Conservation (phyloP, 2,888 invertebrate genomes). For the Drosophila birchii region DNA sequence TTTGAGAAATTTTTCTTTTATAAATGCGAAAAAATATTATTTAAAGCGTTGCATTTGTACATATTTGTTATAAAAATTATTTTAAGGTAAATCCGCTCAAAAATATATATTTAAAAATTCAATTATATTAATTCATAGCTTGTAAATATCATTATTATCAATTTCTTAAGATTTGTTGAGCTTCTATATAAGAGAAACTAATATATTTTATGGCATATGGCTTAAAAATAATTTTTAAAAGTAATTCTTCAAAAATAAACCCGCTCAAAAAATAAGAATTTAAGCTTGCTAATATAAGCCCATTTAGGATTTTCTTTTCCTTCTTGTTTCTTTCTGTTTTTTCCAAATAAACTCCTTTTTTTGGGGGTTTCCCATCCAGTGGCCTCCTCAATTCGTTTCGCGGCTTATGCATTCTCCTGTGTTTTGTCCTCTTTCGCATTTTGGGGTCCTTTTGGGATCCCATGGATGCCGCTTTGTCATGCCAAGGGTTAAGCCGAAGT, state of each 20-base stretch:
- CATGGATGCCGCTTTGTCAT: constrained; percentile 37
- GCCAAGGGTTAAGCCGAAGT: constrained; percentile 40
- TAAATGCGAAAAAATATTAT: too few species aligned
- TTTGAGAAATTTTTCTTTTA: too few species aligned
- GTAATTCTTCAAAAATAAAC: constrained; percentile 1
- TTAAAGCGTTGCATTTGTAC: too few species aligned
- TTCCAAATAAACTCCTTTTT: constrained; percentile 17
- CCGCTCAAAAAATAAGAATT: not conserved
- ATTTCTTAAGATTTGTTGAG: not conserved
- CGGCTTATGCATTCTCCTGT: constrained; percentile 46
- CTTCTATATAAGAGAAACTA: not conserved
- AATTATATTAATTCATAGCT: too few species aligned
- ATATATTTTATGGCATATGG: not conserved
- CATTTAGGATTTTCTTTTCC: constrained; percentile 3
- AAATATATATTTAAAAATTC: too few species aligned
- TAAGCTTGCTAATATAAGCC: constrained; percentile 12
- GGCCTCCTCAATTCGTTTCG: constrained; percentile 45
- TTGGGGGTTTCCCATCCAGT: constrained; percentile 9
- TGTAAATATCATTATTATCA: too few species aligned
- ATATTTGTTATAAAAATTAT: too few species aligned
- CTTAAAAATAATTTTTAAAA: not conserved
- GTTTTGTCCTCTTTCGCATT: constrained; percentile 18
- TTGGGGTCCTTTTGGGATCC: constrained; percentile 27
- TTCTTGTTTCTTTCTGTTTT: not conserved
- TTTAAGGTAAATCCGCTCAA: too few species aligned